These are phyloP conservation scores for Lasioglossum leucozonium DNA, from an alignment of 2,888 invertebrate species.

Conservation along the genomic window DNA sequence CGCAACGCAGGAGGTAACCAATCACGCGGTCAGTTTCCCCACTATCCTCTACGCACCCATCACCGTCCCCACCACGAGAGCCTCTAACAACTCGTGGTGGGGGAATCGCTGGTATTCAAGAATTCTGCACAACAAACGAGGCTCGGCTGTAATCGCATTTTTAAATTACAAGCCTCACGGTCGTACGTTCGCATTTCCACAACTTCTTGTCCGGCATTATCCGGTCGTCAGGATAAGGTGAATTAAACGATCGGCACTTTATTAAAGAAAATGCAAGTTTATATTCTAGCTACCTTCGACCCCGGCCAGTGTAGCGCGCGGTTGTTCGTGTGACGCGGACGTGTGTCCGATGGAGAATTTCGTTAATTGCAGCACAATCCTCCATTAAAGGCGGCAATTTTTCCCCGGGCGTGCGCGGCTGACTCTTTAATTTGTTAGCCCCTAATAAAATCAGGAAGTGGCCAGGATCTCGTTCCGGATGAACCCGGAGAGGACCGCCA, in stretches of 20 bases:
- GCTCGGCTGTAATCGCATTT: not conserved
- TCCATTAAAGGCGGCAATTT: slow-evolving; percentile 3
- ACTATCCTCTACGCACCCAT: no score
- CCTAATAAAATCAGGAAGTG: slow-evolving; percentile 32
- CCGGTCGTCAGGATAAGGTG: not conserved
- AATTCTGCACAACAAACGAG: not conserved
- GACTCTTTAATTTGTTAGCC: slow-evolving; percentile 1
- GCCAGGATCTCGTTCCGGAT: not conserved
- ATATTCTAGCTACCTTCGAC: not conserved
- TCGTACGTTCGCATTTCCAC: not conserved
- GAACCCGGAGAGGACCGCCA: slow-evolving; percentile 38
- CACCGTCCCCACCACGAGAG: not conserved
- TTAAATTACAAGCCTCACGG: not conserved
- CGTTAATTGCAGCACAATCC: not conserved
- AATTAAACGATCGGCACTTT: not conserved
- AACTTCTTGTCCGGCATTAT: not conserved
- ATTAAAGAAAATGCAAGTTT: not conserved
- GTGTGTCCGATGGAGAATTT: not conserved
- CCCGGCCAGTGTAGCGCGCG: not conserved
- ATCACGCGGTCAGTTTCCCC: no score
- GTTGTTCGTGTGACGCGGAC: no score
- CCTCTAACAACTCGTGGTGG: not conserved
- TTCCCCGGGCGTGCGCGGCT: no score
- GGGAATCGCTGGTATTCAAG: not conserved
- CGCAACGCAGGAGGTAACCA: not conserved